Base-by-base conservation (phyloP, 2,888 invertebrate genomes). In the Lacanobia wlatinum region DNA sequence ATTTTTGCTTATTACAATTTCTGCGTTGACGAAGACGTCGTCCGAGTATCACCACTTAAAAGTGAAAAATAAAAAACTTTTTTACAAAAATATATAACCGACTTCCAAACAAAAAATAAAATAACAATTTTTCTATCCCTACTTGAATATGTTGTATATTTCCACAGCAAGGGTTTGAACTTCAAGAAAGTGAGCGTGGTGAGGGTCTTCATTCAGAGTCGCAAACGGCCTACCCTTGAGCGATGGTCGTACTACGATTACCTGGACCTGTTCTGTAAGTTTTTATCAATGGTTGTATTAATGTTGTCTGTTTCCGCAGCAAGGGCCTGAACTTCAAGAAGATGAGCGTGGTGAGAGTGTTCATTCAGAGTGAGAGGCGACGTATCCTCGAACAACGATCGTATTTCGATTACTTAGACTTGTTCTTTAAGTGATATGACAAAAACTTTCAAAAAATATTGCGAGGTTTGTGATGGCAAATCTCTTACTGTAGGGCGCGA, bases 381-480 rank as follows among this genome's bases (percentile, higher is more conserved):
- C 88, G 73, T 6, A 84, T 84, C 0, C 85, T 75, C 40, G 71
- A 87, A 0, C 88, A 92, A 0, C 78, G 83, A 38, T 86, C 93
- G 0, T 90, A 83, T 70, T 93, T 89, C 70, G 76, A 65, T 1
- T 78, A 81, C 23, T 52, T 87, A 9, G 89, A 93, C 58, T 81
- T 94, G 3, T 93, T 92, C 71, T 78, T 93, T 93, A 84, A 90
- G 90, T 73, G 1, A 34, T 10, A n/a, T n/a, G n/a, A n/a, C n/a
- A 43, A 43, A 43, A 43, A 43, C 12, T 3, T 40, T 9, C 1
- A 40, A 40, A 40, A 40, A 40, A 40, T 40, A 40, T 40, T 10
- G 40, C 40, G 10, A 40, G 4, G 4, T 28, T 28, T 28, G 4
- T 28, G 2, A 4, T 28, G 28, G 28, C 4, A 28, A 28, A 28